Evolutionary conservation across 2,888 invertebrate species (phyloP).

Genomic region (Drosophila imparisetae): DNA sequence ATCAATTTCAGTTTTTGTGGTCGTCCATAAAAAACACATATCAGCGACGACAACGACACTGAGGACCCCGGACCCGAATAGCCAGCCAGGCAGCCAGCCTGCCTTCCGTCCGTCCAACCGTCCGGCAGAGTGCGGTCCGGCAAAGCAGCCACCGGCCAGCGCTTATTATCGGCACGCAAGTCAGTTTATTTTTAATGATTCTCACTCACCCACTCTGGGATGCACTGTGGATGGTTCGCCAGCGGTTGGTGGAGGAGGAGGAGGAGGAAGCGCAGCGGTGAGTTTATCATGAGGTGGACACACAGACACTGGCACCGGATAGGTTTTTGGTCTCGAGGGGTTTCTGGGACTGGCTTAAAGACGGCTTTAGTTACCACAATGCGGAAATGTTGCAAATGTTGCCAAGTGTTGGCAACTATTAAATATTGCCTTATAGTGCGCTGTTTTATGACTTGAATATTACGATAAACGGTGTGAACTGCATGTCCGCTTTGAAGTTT

Average conservation of each 20-base stretch:
- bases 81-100: neutral
- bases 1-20: conserved; percentile 80
- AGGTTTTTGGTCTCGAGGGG: conserved; percentile 40
- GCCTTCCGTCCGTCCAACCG: neutral
- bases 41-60: conserved; percentile 60
- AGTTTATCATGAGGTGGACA: conserved; percentile 61
- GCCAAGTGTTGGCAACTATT: conserved; percentile 75
- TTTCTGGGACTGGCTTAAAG: conserved; percentile 39
- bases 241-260: neutral
- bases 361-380: conserved; percentile 58
- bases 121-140: conserved; percentile 22
- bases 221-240: conserved; percentile 22
- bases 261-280: conserved; percentile 36
- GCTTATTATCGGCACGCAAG: conserved; percentile 83
- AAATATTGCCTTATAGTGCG: conserved; percentile 68
- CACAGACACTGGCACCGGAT: conserved; percentile 44
- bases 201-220: conserved; percentile 75
- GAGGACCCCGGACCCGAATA: conserved; percentile 36
- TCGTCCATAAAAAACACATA: conserved; percentile 79
- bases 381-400: conserved; percentile 74
- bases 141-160: conserved; percentile 42
- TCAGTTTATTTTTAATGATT: conserved; percentile 83
- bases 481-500: conserved; percentile 31
- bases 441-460: conserved; percentile 60
- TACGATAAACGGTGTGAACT: conserved; percentile 64